Base-by-base conservation (phyloP, 2,797 vertebrate genomes). In the Acrossocheilus wenchowensis region DNA sequence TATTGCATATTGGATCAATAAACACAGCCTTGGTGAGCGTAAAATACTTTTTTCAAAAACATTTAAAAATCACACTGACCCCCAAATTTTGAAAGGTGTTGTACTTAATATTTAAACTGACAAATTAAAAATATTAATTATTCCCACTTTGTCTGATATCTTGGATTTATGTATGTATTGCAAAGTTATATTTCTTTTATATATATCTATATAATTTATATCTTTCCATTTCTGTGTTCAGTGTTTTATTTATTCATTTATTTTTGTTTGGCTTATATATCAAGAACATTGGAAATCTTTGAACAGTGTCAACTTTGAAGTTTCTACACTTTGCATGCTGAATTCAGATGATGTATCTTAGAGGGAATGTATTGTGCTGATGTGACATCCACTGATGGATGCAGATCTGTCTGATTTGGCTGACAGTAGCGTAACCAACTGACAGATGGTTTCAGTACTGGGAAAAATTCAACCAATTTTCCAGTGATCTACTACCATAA, bases 371-470 rank as follows among this genome's bases (percentile, higher is more conserved):
- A 36, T 43, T 71, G 48, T 41, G 34, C 34, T 69, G 43, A 30
- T 81, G 60, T 82, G 81, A 43, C 9, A 17, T 39, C 26, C 10
- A 9, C 48, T 82, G 66, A 54, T 41, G 50, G 68, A 60, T 72
- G 68, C 68, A 82, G 68, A 82, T 82, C 81, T 43, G 50, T 72
- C 81, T 26, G 68, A 72, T 72, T 4, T 10, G 10, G 81, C 68
- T 60, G 81, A 82, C 68, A 72, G 68, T n/a, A 72, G 68, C 26
- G 6, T 82, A 82, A 82, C 68, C 68, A 82, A 41, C 68, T 43
- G 68, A 57, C 81, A 82, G 81, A 82, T 72, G 81, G 7, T 82
- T 57, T 72, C 48, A 41, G 5, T 72, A 57, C 23, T 30, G 50
- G 36, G 36, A 2, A 26, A 82, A 81, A 72, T 72, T 57, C 34